phyloP scores from a whole-genome alignment of 2,797 vertebrate genomes.

The Numenius phaeopus region DNA sequence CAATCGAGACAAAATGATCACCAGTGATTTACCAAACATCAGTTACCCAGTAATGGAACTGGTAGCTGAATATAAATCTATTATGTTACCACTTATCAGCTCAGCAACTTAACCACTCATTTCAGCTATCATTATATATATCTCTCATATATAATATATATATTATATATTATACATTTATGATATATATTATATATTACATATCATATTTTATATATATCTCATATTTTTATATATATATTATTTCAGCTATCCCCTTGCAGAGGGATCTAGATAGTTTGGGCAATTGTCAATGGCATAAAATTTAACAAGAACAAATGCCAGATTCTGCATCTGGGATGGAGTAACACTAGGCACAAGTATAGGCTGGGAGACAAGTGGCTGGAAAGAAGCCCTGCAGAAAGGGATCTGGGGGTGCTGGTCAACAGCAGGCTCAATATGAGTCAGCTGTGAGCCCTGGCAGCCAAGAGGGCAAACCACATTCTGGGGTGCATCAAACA shows the following conservation, averaged over 20 bases:
- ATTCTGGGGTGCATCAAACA: background rate
- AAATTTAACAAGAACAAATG: background rate
- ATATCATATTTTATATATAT: too few relatives aligned
- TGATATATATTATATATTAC: too few relatives aligned
- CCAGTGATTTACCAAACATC: background rate
- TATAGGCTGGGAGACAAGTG: too few relatives aligned
- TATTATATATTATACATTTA: too few relatives aligned
- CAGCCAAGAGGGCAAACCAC: background rate
- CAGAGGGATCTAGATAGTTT: background rate
- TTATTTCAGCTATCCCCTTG: too few relatives aligned
- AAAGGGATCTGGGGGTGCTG: too few relatives aligned
- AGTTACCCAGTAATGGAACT: background rate
- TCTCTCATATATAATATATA: too few relatives aligned
- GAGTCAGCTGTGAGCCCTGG: background rate
- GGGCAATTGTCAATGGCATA: background rate
- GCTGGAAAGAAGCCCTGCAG: too few relatives aligned
- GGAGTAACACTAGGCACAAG: background rate
- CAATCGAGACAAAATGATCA: background rate
- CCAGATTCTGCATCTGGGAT: background rate
- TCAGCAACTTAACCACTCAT: background rate
- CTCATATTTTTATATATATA: too few relatives aligned
- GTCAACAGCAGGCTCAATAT: too few relatives aligned
- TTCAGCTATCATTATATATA: background rate
- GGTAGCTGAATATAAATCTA: background rate
- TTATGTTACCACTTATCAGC: background rate